Evolutionary conservation across 2,888 invertebrate species (phyloP), one percentile per base, ranked within the genome.

Genomic region (Drosophila flavopinicola): DNA sequence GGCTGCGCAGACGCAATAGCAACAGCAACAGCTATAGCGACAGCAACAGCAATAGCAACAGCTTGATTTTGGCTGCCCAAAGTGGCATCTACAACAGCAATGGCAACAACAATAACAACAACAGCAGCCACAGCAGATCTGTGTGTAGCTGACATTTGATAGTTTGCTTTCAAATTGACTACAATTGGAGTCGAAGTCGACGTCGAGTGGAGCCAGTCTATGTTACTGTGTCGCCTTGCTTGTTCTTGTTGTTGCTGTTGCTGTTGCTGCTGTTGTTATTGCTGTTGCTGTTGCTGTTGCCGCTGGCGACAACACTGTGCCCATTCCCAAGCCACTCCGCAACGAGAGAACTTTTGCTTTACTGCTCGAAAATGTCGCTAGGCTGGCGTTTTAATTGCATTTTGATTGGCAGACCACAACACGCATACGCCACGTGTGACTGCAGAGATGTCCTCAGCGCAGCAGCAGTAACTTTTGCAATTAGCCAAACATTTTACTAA

Each of bases 101-200:
- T 27, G 23, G 49, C 51, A 61, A 25, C 47, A 42, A 33, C 64
- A 73, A 24, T 54, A 58, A 41, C 24, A 73, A 20, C 45, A 23
- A 23, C 39, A 9, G 30, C 30, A 44, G n/a, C n/a, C n/a, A n/a
- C n/a, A 25, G 49, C 41, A 44, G 51, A 70, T 56, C 48, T 64
- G 56, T 63, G 51, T 52, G 13, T 24, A 65, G 67, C 85, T 82
- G 87, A 82, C 87, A 82, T 85, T 83, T 87, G 87, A 87, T 83
- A 85, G 76, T 78, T 85, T 73, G 87, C 82, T 83, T 87, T 85
- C 82, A 87, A 87, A 83, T 87, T 78, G 85, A 69, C 76, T 72
- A 75, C 85, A 82, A 87, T 87, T 78, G 83, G 49, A 69, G 57
- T 44, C 65, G 27, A 45, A 51, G 32, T 47, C 29, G 29, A 20